These are phyloP conservation scores for Baronia brevicornis DNA, from an alignment of 2,888 invertebrate species.

Conservation along the genomic window DNA sequence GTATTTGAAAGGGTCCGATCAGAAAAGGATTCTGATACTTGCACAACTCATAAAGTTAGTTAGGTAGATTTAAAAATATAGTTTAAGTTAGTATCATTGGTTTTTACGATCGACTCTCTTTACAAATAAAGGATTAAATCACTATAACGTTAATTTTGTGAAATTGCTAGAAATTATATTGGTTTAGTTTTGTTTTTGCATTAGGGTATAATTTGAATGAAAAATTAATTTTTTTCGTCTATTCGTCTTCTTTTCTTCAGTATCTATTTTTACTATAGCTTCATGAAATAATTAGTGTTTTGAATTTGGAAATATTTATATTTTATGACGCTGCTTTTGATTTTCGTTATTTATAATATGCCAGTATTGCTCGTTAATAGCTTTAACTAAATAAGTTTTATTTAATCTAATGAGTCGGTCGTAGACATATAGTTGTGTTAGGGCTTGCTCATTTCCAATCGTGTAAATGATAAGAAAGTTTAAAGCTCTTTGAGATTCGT, in stretches of 20 bases:
- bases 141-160: too few species aligned
- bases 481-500: slow-evolving; percentile 15
- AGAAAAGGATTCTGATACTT: slow-evolving; percentile 33
- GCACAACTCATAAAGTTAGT: slow-evolving; percentile 66
- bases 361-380: slow-evolving; percentile 9
- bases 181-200: too few species aligned
- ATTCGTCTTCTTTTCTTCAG: too few species aligned
- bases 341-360: slow-evolving; percentile 3
- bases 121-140: slow-evolving; percentile 12
- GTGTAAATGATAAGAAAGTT: slow-evolving; percentile 22
- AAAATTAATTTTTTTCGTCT: too few species aligned
- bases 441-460: slow-evolving; percentile 58
- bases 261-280: too few species aligned
- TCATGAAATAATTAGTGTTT: too few species aligned
- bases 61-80: slow-evolving; percentile 57
- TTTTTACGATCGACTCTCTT: slow-evolving; percentile 35
- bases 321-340: too few species aligned
- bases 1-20: slow-evolving; percentile 12
- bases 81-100: slow-evolving; percentile 28
- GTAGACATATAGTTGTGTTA: slow-evolving; percentile 29
- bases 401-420: slow-evolving; percentile 30
- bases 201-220: too few species aligned
- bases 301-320: too few species aligned
- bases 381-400: slow-evolving; percentile 9
- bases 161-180: too few species aligned